These are phyloP conservation scores for Ormyrus pomaceus DNA, from an alignment of 2,888 invertebrate species.

Conservation along the genomic window DNA sequence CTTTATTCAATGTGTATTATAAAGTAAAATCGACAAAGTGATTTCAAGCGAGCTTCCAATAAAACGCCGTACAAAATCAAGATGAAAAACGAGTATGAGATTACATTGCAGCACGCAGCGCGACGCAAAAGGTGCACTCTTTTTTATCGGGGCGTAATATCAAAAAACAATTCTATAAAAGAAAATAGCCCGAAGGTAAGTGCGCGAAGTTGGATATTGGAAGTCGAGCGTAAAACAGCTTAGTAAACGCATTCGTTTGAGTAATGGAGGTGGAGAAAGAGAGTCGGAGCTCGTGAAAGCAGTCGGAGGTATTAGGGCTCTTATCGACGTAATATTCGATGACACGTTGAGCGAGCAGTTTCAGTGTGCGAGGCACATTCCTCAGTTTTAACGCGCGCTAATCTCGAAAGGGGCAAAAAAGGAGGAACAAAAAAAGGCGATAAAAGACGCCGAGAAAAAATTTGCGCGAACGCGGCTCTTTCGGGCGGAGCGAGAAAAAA, in stretches of 20 bases:
- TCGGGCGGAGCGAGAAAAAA: conserved; percentile 30
- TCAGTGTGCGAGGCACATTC: background rate
- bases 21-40: too few relatives aligned
- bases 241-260: conserved; percentile 4
- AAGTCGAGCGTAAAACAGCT: conserved; percentile 35
- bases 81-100: background rate
- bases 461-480: conserved; percentile 20
- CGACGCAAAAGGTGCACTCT: background rate
- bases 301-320: background rate
- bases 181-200: conserved; percentile 10
- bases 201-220: conserved; percentile 27
- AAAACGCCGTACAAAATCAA: too few relatives aligned
- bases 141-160: conserved; percentile 7
- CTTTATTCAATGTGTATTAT: too few relatives aligned
- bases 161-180: conserved; percentile 31
- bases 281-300: background rate
- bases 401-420: background rate
- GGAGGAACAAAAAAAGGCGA: background rate
- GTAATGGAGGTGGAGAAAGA: conserved; percentile 10
- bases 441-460: conserved; percentile 8
- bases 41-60: too few relatives aligned
- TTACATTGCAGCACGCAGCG: background rate
- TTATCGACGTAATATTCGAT: conserved; percentile 24
- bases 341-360: conserved; percentile 1
- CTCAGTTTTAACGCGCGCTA: background rate